Evolutionary conservation across 2,888 invertebrate species (phyloP).

Genomic region (Drosophila greeni): DNA sequence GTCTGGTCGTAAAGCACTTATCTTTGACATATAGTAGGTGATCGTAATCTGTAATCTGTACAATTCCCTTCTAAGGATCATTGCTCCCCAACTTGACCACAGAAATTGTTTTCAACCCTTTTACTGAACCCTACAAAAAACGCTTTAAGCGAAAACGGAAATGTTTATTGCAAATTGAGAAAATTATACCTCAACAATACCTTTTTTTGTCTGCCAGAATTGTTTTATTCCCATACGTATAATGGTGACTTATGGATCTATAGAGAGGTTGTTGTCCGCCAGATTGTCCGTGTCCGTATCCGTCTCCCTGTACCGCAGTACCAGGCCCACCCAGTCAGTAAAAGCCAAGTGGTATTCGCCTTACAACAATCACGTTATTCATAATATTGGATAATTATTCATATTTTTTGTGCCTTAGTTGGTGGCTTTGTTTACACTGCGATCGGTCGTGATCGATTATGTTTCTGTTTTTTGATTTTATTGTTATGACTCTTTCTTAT

Average conservation of each 20-base stretch:
- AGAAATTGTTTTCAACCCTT: neutral
- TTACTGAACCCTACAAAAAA: neutral
- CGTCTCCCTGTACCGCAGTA: neutral
- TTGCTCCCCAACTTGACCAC: neutral
- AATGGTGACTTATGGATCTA: neutral
- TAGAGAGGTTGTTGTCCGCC: neutral
- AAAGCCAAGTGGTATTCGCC: constrained; percentile 4
- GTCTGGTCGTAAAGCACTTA: neutral
- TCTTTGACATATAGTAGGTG: too few species aligned
- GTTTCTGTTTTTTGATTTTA: constrained; percentile 20
- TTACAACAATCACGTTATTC: constrained; percentile 16
- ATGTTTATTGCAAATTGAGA: neutral
- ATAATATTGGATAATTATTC: constrained; percentile 23
- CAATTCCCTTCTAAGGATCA: neutral
- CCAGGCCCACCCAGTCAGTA: constrained; percentile 20
- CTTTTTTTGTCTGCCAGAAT: neutral
- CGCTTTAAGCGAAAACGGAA: neutral
- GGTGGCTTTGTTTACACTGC: constrained; percentile 47
- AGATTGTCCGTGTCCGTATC: constrained; percentile 2
- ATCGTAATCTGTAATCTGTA: neutral
- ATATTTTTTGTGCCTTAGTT: constrained; percentile 32
- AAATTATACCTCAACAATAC: neutral
- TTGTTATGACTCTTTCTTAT: neutral
- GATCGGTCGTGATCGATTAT: constrained; percentile 71
- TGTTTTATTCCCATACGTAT: neutral